A percentile compares a stretch with the other conserved stretches of the same genome.
Conservation (phyloP, 2,797 vertebrate genomes). For the Diglossa cyanea region DNA sequence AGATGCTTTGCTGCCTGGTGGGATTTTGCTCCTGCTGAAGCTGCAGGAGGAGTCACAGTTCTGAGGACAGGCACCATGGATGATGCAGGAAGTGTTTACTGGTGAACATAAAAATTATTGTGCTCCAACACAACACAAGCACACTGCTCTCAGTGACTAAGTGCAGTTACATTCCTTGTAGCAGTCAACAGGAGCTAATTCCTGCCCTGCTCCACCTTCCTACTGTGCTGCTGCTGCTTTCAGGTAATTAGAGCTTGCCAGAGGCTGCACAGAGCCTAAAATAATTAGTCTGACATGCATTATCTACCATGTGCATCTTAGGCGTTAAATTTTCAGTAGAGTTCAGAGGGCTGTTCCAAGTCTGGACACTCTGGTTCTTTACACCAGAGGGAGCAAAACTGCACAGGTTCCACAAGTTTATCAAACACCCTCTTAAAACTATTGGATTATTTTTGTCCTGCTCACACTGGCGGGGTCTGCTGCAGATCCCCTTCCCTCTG, state of each 20-base stretch:
- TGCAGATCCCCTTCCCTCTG: not conserved
- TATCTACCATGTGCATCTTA: not conserved
- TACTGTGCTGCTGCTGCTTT: not conserved
- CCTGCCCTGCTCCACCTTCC: not conserved
- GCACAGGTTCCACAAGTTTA: not conserved
- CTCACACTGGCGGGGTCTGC: not conserved
- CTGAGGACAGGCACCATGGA: not conserved
- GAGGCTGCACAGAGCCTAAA: not conserved
- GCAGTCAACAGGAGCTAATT: not conserved
- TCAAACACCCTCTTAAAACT: not conserved
- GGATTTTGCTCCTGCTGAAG: not conserved
- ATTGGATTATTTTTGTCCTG: not conserved
- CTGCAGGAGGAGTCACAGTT: not conserved
- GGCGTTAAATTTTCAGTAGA: not conserved
- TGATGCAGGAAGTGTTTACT: not conserved
- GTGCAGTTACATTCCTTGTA: not conserved
- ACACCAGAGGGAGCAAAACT: not conserved
- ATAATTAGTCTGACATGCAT: not conserved
- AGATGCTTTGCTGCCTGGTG: not conserved
- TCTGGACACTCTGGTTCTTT: not conserved
- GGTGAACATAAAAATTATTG: not conserved
- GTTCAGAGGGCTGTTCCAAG: not conserved
- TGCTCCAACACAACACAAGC: not conserved
- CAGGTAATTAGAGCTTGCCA: not conserved
- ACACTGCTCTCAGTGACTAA: not conserved